Base-by-base conservation (phyloP, 2,888 invertebrate species). In the Troilus luridus region DNA sequence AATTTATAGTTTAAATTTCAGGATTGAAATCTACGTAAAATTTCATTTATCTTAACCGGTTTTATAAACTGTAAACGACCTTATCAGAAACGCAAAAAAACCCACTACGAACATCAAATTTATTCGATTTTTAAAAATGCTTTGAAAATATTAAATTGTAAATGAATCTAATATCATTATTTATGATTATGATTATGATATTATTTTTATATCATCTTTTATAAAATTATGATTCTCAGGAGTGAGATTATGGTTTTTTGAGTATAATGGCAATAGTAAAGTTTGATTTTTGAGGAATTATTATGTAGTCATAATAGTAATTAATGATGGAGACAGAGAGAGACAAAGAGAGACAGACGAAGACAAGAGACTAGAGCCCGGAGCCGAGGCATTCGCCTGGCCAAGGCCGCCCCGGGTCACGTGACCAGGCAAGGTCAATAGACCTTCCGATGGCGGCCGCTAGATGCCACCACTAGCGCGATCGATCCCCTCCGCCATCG, bases 381-480 rank as follows among this genome's bases (percentile, higher is more conserved):
- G 85, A 56, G 85, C 85, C 56, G 85, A 54, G 81, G 56, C 56
- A 85, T 56, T 56, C 56, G 56, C 54, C 54, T 85, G 85, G 56
- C 85, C 85, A 85, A 85, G 85, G 85, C 85, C 85, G 85, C 56
- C 5, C 41, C n/a, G 54, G 56, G 85, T 85, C 85, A 85, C 85
- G 85, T 85, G 85, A 85, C 56, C 56, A 77, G 72, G 85, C 85
- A 85, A 85, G 85, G 85, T 85, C 85, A 85, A 85, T 85, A 85
- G 0, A 85, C 85, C 11, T 54, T 54, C 85, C 1, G n/a, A 56
- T 0, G 7, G 1, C n/a, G 14, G 56, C 85, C 85, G 85, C 85
- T 85, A 85, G 85, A 85, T 85, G 85, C 85, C 85, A 85, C 21
- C 56, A 56, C 56, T 14, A 10, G 11, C n/a, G 85, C 56, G n/a